Evolutionary conservation across 2,888 invertebrate species (phyloP), one percentile per base, ranked within the genome.

Genomic region (Andrena dorsata): DNA sequence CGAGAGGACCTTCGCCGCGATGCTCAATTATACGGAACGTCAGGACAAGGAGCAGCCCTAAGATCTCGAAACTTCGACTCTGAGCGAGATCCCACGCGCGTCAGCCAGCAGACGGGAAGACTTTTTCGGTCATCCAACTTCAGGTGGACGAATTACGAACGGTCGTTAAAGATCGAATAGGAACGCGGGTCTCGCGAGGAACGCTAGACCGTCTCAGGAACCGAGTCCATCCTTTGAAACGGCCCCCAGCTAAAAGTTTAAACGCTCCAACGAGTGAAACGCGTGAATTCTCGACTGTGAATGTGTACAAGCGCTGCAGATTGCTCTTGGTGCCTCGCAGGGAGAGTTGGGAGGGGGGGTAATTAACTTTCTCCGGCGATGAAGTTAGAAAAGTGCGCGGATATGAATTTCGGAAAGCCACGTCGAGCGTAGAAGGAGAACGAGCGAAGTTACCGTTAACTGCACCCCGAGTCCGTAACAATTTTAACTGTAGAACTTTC

Each of bases 11-110:
- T 73, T 60, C 58, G 70, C 63, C 74, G 73, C 82, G 84, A 76
- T 71, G 86, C 87, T 90, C 90, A 91, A 91, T 91, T 91, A 91
- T 90, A 85, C 75, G 63, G 53, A 85, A 75, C 64, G 60, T 51
- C 41, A 32, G 56, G 47, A 60, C 83, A 76, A 77, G 65, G 41
- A 61, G 56, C 26, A 60, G 2, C 63, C 64, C 73, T 16, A 47
- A 64, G 75, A 85, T 83, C 86, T 86, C 58, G 83, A 86, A 86
- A 86, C 70, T 86, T 83, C 16, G 79, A 35, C 71, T 56, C 53
- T 72, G 71, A 71, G 8, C 56, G 56, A 23, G 80, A 82, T 80
- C 80, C 56, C 60, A 26, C 58, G 71, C 78, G 70, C 64, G 66
- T 58, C 71, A n/a, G 28, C 23, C 73, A 41, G 13, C 41, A 13